These are phyloP conservation scores for Mythimna lalbum DNA, from an alignment of 2,888 invertebrate species.

Conservation along the genomic window DNA sequence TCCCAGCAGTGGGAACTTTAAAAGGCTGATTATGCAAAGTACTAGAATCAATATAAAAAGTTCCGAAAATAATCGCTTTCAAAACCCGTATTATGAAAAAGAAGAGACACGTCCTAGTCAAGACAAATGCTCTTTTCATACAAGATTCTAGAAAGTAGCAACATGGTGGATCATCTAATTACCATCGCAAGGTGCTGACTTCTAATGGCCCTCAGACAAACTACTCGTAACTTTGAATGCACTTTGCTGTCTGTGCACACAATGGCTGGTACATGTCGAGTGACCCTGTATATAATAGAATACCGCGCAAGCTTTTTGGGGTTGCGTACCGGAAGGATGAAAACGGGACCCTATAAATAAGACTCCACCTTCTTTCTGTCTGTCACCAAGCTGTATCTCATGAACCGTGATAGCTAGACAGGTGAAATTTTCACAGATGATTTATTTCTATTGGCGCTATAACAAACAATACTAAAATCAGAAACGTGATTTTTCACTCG, in stretches of 20 bases:
- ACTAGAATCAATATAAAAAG: not conserved
- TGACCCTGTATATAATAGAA: slow-evolving; percentile 15
- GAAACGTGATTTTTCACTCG: no score
- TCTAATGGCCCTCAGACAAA: slow-evolving; percentile 11
- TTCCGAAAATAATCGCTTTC: not conserved
- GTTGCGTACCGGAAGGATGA: no score
- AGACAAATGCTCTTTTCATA: slow-evolving; percentile 3
- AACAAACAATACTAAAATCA: no score
- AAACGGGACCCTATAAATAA: no score
- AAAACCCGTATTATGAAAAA: not conserved
- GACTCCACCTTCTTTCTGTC: no score
- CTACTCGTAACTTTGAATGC: slow-evolving; percentile 16
- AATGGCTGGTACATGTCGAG: slow-evolving; percentile 21
- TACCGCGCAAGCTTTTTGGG: not conserved
- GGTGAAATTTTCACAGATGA: no score
- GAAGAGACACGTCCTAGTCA: no score
- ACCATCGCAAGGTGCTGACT: slow-evolving; percentile 8
- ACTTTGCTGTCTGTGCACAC: slow-evolving; percentile 24
- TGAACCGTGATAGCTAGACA: no score
- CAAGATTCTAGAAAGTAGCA: not conserved
- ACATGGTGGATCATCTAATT: slow-evolving; percentile 31
- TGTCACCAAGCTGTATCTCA: no score
- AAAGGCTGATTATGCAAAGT: no score
- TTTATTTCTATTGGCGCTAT: no score
- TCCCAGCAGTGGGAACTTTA: no score